Percentiles rank a stretch among this genome's conserved stretches.
phyloP scores from a whole-genome alignment of 2,888 invertebrate genomes.

The Slavum lentiscoides region DNA sequence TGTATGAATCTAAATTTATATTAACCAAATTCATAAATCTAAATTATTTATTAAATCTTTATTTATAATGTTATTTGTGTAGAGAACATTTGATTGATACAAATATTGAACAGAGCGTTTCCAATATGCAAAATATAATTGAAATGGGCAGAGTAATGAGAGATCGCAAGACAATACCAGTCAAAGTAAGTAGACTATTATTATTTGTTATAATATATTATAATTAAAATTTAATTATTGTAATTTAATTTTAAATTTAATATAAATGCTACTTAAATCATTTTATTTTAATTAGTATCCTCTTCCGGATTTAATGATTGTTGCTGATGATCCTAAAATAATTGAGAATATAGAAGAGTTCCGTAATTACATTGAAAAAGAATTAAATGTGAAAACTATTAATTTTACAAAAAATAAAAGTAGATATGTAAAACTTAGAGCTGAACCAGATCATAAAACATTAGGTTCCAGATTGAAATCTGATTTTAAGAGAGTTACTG shows the following conservation, averaged over 20 bases:
- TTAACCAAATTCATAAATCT: not conserved
- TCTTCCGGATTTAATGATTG: constrained; percentile 90
- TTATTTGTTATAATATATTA: not conserved
- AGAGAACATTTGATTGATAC: constrained; percentile 74
- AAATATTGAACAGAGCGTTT: constrained; percentile 85
- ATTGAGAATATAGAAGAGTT: constrained; percentile 78
- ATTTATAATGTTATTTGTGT: constrained; percentile 19
- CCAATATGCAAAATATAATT: constrained; percentile 91
- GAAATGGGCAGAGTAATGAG: constrained; percentile 91
- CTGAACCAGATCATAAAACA: constrained; percentile 92
- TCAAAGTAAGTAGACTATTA: constrained; percentile 66
- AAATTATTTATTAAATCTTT: not conserved
- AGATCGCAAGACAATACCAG: constrained; percentile 89
- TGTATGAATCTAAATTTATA: not conserved
- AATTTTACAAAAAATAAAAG: constrained; percentile 86
- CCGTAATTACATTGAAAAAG: constrained; percentile 84
- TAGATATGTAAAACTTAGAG: constrained; percentile 85
- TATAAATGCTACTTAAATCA: not conserved
- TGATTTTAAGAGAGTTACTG: constrained; percentile 84
- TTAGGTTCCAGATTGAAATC: constrained; percentile 87
- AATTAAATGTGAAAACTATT: constrained; percentile 86
- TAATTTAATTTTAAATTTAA: not conserved
- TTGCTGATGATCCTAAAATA: constrained; percentile 80
- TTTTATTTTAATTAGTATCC: constrained; percentile 70
- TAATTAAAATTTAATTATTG: too few relatives aligned